phyloP scores from a whole-genome alignment of 2,888 invertebrate species.

The Kuschelorhynchus macadamiae region DNA sequence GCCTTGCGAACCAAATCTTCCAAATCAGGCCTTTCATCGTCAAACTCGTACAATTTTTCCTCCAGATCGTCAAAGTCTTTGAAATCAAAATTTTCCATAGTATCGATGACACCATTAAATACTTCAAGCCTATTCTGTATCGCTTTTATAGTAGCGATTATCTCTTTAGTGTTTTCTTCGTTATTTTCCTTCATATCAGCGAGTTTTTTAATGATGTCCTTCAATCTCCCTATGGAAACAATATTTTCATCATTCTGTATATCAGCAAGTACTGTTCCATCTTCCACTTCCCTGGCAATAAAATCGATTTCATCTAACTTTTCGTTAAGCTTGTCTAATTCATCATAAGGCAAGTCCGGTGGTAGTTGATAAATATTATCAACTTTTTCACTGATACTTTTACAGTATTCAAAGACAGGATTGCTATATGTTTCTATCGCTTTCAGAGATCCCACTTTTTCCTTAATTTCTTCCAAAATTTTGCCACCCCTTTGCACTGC shows the following conservation, averaged over 20 bases:
- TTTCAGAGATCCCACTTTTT: slow-evolving; percentile 48
- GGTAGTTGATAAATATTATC: slow-evolving; percentile 59
- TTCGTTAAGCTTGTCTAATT: slow-evolving; percentile 56
- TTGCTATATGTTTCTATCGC: slow-evolving; percentile 49
- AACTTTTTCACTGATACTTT: slow-evolving; percentile 63
- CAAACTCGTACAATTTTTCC: slow-evolving; percentile 63
- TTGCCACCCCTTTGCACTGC: slow-evolving; percentile 70
- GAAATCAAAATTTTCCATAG: slow-evolving; percentile 51
- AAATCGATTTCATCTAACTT: slow-evolving; percentile 54
- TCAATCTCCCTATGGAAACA: slow-evolving; percentile 51
- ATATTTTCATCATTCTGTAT: slow-evolving; percentile 55
- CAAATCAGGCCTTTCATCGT: slow-evolving; percentile 59
- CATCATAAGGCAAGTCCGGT: slow-evolving; percentile 48
- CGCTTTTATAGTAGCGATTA: slow-evolving; percentile 50
- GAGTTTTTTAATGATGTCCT: slow-evolving; percentile 54
- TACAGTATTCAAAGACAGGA: slow-evolving; percentile 64
- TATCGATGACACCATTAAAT: slow-evolving; percentile 54
- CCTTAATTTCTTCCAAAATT: slow-evolving; percentile 69
- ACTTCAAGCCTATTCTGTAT: slow-evolving; percentile 54
- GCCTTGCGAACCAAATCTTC: slow-evolving; percentile 68
- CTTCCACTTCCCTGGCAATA: slow-evolving; percentile 53
- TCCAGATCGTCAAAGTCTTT: slow-evolving; percentile 64
- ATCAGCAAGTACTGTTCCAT: slow-evolving; percentile 50
- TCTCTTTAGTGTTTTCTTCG: slow-evolving; percentile 50
- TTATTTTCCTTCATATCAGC: slow-evolving; percentile 51